These are phyloP conservation scores for Apamea sordens DNA, from an alignment of 2,888 invertebrate species.

Conservation along the genomic window DNA sequence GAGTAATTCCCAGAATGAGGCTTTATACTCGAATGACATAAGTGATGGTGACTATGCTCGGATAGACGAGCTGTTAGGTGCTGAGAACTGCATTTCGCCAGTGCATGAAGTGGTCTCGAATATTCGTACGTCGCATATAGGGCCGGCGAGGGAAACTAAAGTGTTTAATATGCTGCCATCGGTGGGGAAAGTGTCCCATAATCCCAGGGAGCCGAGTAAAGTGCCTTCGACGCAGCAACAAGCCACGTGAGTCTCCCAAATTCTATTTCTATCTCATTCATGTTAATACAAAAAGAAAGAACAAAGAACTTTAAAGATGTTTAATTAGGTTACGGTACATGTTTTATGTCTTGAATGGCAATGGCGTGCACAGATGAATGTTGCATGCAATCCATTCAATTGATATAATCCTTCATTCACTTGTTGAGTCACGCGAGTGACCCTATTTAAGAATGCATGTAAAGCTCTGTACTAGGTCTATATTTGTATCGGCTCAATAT, in stretches of 20 bases:
- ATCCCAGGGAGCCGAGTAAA: slow-evolving; percentile 81
- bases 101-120: slow-evolving; percentile 81
- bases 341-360: slow-evolving; percentile 6
- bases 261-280: not conserved
- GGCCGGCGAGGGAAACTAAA: slow-evolving; percentile 76
- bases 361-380: slow-evolving; percentile 29
- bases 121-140: slow-evolving; percentile 86
- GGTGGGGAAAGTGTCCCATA: slow-evolving; percentile 84
- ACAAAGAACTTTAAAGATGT: not conserved
- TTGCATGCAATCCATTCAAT: slow-evolving; percentile 14
- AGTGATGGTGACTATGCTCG: slow-evolving; percentile 87
- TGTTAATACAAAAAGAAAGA: not conserved
- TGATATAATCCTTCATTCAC: slow-evolving; percentile 23
- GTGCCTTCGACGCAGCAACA: slow-evolving; percentile 82
- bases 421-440: slow-evolving; percentile 25
- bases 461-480: not conserved
- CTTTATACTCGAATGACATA: slow-evolving; percentile 84
- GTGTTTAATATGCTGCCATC: slow-evolving; percentile 85
- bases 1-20: slow-evolving; percentile 88
- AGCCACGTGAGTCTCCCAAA: slow-evolving; percentile 77
- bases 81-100: slow-evolving; percentile 87
- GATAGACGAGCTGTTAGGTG: slow-evolving; percentile 85
- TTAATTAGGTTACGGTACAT: not conserved
- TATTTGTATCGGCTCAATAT: not conserved
- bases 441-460: not conserved